These are phyloP conservation scores for Dromococcyx pavoninus DNA, from an alignment of 2,797 vertebrate genomes.

Conservation along the genomic window DNA sequence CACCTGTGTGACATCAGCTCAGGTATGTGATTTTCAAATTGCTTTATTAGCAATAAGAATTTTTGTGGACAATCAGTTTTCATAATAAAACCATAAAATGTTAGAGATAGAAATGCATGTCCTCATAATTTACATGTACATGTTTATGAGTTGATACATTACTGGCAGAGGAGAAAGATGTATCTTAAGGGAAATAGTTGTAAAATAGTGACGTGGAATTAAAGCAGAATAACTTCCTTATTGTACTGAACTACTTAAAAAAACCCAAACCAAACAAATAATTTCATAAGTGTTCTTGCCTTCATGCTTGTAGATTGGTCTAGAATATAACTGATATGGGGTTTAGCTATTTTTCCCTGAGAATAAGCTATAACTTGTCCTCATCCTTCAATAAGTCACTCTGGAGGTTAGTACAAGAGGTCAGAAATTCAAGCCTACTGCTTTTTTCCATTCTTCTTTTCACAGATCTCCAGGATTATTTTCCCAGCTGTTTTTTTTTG, in stretches of 20 bases:
- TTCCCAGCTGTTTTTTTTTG: neutral
- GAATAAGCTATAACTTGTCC: neutral
- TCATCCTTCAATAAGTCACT: neutral
- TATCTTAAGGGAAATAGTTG: neutral
- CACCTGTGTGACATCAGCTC: neutral
- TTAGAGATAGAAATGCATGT: neutral
- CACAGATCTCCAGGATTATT: neutral
- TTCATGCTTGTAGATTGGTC: neutral
- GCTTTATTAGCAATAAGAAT: neutral
- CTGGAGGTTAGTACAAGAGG: neutral
- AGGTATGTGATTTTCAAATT: neutral
- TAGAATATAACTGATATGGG: fast-evolving
- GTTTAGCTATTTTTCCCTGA: neutral
- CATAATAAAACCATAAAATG: neutral
- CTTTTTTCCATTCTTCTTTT: neutral
- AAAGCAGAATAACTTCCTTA: conserved; percentile 37
- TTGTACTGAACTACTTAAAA: neutral
- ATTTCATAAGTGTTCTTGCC: neutral
- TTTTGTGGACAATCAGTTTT: neutral
- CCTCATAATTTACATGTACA: neutral
- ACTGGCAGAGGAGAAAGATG: neutral
- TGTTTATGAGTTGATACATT: neutral
- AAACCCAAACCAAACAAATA: neutral
- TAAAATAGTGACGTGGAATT: neutral
- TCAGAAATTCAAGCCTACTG: neutral